A percentile compares a stretch with the other conserved stretches of the same genome.
Evolutionary conservation across 2,113 vertebrate species (phyloP).

Genomic region (Nerophis lumbriciformis): DNA sequence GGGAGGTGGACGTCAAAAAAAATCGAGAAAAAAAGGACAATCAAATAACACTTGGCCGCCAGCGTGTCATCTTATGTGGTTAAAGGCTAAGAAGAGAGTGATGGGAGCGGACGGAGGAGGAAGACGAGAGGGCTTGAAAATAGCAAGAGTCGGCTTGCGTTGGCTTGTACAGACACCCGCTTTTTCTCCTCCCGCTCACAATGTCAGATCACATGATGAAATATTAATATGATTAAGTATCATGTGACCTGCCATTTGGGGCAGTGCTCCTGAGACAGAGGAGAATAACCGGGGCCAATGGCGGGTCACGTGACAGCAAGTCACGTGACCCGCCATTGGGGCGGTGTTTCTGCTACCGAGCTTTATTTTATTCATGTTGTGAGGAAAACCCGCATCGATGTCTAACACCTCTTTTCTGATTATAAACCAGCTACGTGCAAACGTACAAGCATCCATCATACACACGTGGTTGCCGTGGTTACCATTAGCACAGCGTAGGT

Average conservation of each 20-base stretch:
- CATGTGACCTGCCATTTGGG: background rate
- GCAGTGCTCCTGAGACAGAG: too few species aligned
- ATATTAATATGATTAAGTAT: too few species aligned
- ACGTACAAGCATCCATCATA: background rate
- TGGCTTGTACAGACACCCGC: background rate
- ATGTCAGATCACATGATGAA: too few species aligned
- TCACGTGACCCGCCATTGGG: too few species aligned
- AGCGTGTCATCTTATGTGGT: conserved; percentile 18
- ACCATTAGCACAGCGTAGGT: conserved; percentile 1
- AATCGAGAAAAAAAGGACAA: conserved; percentile 12
- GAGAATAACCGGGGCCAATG: too few species aligned
- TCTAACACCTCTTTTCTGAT: background rate
- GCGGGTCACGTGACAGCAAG: too few species aligned
- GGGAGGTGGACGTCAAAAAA: background rate
- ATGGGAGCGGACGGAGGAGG: conserved; percentile 18
- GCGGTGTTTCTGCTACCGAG: background rate
- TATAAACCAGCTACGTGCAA: conserved; percentile 16
- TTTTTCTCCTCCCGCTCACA: too few species aligned
- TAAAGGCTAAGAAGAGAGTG: conserved; percentile 13
- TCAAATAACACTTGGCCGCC: conserved; percentile 14
- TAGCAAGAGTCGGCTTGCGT: background rate
- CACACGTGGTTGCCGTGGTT: conserved; percentile 21
- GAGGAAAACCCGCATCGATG: too few species aligned
- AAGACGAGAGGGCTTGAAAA: conserved; percentile 13
- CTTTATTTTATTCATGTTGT: background rate